These are phyloP conservation scores for Sparus aurata DNA, from an alignment of 2,797 vertebrate species.

Conservation along the genomic window DNA sequence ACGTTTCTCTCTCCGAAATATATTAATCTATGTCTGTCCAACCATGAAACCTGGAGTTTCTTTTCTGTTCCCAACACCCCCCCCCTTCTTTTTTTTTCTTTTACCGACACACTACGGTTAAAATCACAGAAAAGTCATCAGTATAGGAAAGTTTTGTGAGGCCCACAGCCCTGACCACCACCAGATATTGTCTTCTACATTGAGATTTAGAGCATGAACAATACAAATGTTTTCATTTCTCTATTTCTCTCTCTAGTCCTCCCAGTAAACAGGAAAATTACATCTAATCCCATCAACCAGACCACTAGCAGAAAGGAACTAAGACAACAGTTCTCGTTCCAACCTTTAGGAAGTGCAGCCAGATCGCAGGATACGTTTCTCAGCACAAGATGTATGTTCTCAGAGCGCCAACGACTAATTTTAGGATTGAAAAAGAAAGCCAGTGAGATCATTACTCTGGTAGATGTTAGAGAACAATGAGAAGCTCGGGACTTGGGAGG, in stretches of 20 bases:
- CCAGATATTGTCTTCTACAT: slow-evolving; percentile 42
- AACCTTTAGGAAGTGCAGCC: slow-evolving; percentile 61
- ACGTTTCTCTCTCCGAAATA: slow-evolving; percentile 50
- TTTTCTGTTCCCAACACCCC: slow-evolving; percentile 24
- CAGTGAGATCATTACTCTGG: slow-evolving; percentile 83
- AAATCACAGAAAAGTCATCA: slow-evolving; percentile 49
- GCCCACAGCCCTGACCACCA: slow-evolving; percentile 19
- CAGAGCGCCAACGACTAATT: slow-evolving; percentile 77
- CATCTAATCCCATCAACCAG: slow-evolving; percentile 69
- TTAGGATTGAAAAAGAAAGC: slow-evolving; percentile 77
- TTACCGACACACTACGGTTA: slow-evolving; percentile 31
- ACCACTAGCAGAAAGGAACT: slow-evolving; percentile 70
- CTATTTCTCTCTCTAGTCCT: slow-evolving; percentile 31
- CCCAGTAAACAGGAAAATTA: slow-evolving; percentile 67
- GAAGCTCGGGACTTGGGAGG: slow-evolving; percentile 76
- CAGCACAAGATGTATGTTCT: slow-evolving; percentile 69
- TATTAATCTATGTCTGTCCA: slow-evolving; percentile 45
- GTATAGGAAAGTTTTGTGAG: slow-evolving; percentile 1
- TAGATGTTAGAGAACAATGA: slow-evolving; percentile 81
- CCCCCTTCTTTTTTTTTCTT: slow-evolving; percentile 1
- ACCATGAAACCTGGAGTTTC: slow-evolving; percentile 44
- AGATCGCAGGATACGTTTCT: slow-evolving; percentile 72
- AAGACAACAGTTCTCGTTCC: slow-evolving; percentile 67
- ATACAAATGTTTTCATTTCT: slow-evolving; percentile 47
- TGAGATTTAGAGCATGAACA: slow-evolving; percentile 39